These are phyloP conservation scores for Caenorhabditis sp. DNA, from an alignment of 2,888 invertebrate genomes.

Conservation along the genomic window DNA sequence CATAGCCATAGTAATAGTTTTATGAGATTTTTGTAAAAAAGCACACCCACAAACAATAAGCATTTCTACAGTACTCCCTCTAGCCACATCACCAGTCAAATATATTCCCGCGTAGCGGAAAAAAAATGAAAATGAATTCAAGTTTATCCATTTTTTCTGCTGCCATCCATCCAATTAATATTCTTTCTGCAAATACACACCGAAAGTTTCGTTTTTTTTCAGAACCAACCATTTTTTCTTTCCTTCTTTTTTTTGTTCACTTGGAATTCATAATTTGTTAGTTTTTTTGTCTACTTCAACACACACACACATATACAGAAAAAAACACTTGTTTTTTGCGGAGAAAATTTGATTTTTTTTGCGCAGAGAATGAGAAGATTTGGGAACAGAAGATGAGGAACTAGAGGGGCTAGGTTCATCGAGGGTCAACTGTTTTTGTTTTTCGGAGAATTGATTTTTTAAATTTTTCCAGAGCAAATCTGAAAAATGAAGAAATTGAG, in stretches of 20 bases:
- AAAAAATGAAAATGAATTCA: neutral
- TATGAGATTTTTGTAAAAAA: too few relatives aligned
- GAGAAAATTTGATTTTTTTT: neutral
- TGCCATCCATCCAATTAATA: conserved; percentile 1
- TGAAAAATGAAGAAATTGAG: too few relatives aligned
- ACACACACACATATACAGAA: too few relatives aligned
- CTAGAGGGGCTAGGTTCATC: too few relatives aligned
- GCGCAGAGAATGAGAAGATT: neutral
- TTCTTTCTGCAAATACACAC: neutral
- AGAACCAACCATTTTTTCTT: neutral
- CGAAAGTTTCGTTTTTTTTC: neutral
- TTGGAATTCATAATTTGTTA: neutral
- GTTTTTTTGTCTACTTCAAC: neutral
- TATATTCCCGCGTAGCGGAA: neutral
- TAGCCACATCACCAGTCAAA: too few relatives aligned
- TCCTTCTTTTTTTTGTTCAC: too few relatives aligned
- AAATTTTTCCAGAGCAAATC: too few relatives aligned
- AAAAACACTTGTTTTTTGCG: neutral
- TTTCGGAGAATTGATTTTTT: too few relatives aligned
- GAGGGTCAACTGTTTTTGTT: too few relatives aligned
- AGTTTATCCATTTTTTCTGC: neutral
- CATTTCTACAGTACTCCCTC: too few relatives aligned
- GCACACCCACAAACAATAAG: too few relatives aligned
- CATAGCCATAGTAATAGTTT: too few relatives aligned
- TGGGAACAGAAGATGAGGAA: neutral